Conservation (phyloP, 2,113 vertebrate species). For the Pan paniscus region DNA sequence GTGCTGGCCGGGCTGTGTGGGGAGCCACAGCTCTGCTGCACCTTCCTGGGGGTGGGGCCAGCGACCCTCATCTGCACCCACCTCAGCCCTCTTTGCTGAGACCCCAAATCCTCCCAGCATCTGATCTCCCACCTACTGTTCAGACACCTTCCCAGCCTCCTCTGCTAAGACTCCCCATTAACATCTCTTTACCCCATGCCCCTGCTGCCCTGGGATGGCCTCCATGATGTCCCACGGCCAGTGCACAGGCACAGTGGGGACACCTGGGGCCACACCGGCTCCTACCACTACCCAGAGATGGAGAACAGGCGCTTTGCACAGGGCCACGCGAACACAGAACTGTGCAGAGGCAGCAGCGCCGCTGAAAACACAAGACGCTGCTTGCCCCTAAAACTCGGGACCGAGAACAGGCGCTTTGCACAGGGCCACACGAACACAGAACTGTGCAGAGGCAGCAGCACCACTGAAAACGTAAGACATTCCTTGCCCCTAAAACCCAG, state of each 20-base stretch:
- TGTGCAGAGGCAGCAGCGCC: not conserved
- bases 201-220: rapidly evolving
- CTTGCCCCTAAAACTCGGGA: not conserved
- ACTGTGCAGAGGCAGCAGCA: not conserved
- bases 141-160: not conserved
- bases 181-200: rapidly evolving
- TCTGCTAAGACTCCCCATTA: not conserved
- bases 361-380: rapidly evolving
- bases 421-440: rapidly evolving
- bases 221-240: not conserved
- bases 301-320: rapidly evolving
- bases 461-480: too few relatives aligned
- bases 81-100: not conserved
- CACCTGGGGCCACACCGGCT: not conserved
- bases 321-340: rapidly evolving
- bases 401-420: rapidly evolving
- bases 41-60: too few relatives aligned
- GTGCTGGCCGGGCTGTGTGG: not conserved
- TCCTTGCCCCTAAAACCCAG: not conserved
- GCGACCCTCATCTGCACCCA: rapidly evolving
- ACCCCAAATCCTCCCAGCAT: not conserved
- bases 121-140: too few relatives aligned
- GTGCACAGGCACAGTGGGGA: not conserved
- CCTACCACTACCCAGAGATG: rapidly evolving
- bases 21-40: not conserved